Conservation (phyloP, 2,113 vertebrate genomes). For the Hippopotamus amphibius region DNA sequence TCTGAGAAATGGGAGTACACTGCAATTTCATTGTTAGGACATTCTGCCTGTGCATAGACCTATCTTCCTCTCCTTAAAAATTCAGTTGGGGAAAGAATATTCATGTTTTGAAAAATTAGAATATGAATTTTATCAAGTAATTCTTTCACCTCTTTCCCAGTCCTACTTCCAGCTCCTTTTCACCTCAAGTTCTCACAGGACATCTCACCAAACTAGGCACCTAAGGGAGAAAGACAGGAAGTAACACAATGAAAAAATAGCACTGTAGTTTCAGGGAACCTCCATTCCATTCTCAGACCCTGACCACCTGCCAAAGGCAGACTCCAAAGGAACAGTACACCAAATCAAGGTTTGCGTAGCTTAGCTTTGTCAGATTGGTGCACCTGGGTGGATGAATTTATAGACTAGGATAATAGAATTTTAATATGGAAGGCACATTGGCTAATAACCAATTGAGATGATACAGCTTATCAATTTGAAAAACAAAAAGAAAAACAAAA, state of each 20-base stretch:
- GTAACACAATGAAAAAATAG: neutral
- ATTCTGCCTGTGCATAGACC: neutral
- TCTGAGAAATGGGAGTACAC: neutral
- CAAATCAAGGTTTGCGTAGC: neutral
- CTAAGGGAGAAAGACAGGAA: neutral
- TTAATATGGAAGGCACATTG: neutral
- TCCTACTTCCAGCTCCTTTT: neutral
- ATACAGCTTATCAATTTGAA: neutral
- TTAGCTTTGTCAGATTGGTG: neutral
- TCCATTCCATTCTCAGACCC: neutral
- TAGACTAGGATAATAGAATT: neutral
- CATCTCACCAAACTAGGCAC: slow-evolving; percentile 11
- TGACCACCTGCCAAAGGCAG: neutral
- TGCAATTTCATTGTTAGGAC: neutral
- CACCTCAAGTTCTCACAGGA: neutral
- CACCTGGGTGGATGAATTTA: neutral
- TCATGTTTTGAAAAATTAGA: neutral
- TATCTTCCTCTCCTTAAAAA: slow-evolving; percentile 19
- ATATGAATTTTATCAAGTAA: neutral
- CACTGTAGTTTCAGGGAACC: neutral
- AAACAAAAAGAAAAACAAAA: neutral
- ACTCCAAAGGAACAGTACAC: neutral
- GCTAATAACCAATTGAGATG: neutral
- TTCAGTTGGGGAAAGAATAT: neutral
- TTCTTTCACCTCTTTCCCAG: neutral